Conservation (phyloP, 2,888 invertebrate species). For the Tortrix viridana region DNA sequence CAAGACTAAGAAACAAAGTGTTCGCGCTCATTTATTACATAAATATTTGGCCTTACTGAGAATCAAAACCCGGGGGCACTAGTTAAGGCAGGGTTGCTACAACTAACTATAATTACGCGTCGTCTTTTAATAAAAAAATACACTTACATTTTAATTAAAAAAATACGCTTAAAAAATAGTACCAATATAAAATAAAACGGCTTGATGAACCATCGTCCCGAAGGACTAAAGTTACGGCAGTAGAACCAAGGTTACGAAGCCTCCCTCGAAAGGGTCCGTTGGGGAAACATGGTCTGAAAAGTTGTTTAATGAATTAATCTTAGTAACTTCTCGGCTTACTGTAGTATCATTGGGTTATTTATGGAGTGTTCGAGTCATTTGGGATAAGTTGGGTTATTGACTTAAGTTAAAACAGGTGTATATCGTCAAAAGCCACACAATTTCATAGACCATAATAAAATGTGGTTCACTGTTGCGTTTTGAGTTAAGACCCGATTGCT, state of each 20-base stretch:
- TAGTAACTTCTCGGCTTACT: slow-evolving; percentile 20
- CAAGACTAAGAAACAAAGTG: no score
- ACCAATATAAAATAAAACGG: slow-evolving; percentile 13
- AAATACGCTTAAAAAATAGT: neutral
- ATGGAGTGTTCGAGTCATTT: neutral
- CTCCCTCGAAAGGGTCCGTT: slow-evolving; percentile 5
- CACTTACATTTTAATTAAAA: no score
- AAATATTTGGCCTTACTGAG: no score
- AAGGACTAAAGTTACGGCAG: slow-evolving; percentile 15
- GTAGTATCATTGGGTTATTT: slow-evolving; percentile 1
- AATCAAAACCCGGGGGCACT: no score
- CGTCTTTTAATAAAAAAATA: no score
- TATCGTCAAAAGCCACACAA: no score
- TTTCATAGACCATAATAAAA: no score
- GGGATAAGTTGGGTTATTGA: neutral
- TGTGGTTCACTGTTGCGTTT: no score
- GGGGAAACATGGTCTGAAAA: slow-evolving; percentile 21
- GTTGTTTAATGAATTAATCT: slow-evolving; percentile 32
- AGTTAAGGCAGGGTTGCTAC: no score
- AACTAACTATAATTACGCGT: no score
- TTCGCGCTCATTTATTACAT: no score
- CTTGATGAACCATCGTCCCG: slow-evolving; percentile 5
- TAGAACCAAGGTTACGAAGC: slow-evolving; percentile 20
- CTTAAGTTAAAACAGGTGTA: neutral
- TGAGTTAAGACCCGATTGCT: no score